A percentile compares a stretch with the other conserved stretches of the same genome.
Evolutionary conservation across 2,113 vertebrate species (phyloP).

Genomic region (Phainopepla nitens): DNA sequence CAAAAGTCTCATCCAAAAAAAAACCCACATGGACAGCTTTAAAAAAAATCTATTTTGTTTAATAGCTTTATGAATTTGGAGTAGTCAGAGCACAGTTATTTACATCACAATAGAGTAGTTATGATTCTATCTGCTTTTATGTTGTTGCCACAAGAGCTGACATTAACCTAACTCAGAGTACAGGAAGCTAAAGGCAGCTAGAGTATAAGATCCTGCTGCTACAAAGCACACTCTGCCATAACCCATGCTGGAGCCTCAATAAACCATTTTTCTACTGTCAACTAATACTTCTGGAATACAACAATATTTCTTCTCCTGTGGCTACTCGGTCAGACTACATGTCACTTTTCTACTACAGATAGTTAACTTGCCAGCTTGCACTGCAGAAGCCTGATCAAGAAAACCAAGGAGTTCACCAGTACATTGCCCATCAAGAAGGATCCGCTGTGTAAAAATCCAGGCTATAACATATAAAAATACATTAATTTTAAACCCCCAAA

Average conservation of each 20-base stretch:
- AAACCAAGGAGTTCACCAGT: background rate
- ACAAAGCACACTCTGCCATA: background rate
- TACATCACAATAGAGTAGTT: background rate
- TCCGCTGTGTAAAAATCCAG: background rate
- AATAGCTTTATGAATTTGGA: background rate
- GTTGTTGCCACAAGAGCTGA: background rate
- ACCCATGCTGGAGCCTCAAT: background rate
- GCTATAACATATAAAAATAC: background rate
- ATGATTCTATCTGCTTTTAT: background rate
- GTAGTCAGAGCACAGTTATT: background rate
- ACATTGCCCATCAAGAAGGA: background rate
- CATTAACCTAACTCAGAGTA: background rate
- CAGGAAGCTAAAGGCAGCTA: background rate
- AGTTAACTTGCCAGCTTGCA: background rate
- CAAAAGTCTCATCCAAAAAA: background rate
- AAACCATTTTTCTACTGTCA: background rate
- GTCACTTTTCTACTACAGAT: background rate
- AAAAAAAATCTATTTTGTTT: background rate
- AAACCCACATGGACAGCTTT: background rate
- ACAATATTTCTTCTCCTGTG: background rate
- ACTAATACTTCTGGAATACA: background rate
- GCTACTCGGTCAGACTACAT: background rate
- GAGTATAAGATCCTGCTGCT: background rate
- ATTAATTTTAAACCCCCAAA: background rate
- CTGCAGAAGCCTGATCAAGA: background rate